phyloP scores from a whole-genome alignment of 2,113 vertebrate genomes.

The Psammodynastes pulverulentus region DNA sequence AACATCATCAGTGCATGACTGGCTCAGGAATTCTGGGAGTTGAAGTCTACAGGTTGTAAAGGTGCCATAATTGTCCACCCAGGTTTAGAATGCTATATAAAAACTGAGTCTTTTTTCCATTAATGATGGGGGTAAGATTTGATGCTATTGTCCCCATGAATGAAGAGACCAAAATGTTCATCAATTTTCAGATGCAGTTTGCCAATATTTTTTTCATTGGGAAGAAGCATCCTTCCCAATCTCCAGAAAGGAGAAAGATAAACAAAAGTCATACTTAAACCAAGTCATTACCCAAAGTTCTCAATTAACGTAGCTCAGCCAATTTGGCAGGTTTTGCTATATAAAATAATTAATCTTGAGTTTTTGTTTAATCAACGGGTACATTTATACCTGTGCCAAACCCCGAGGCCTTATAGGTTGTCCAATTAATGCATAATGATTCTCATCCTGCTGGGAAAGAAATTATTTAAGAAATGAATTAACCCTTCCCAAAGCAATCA shows the following conservation, averaged over 20 bases:
- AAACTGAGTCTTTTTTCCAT: background rate
- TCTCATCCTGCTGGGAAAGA: constrained; percentile 13
- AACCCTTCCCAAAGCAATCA: background rate
- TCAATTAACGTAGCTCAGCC: constrained; percentile 45
- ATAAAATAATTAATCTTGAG: constrained; percentile 50
- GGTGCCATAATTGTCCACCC: too few relatives aligned
- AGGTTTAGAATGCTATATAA: background rate
- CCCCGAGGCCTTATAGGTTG: constrained; percentile 25
- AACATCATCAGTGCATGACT: background rate
- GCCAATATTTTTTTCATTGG: constrained; percentile 35
- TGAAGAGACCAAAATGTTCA: background rate
- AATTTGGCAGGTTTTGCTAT: constrained; percentile 11
- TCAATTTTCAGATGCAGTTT: background rate
- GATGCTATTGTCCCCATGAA: background rate
- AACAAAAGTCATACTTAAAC: constrained; percentile 42
- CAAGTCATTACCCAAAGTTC: constrained; percentile 23
- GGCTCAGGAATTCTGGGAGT: background rate
- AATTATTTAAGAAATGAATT: constrained; percentile 4
- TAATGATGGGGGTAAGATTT: background rate
- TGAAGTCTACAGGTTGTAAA: background rate
- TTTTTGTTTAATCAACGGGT: constrained; percentile 22
- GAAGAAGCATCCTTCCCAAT: constrained; percentile 24
- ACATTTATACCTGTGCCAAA: constrained; percentile 40
- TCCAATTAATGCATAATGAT: constrained; percentile 15
- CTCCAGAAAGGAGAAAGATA: constrained; percentile 42